These are phyloP conservation scores for Asarcornis scutulata DNA, from an alignment of 2,113 vertebrate genomes.

Conservation along the genomic window DNA sequence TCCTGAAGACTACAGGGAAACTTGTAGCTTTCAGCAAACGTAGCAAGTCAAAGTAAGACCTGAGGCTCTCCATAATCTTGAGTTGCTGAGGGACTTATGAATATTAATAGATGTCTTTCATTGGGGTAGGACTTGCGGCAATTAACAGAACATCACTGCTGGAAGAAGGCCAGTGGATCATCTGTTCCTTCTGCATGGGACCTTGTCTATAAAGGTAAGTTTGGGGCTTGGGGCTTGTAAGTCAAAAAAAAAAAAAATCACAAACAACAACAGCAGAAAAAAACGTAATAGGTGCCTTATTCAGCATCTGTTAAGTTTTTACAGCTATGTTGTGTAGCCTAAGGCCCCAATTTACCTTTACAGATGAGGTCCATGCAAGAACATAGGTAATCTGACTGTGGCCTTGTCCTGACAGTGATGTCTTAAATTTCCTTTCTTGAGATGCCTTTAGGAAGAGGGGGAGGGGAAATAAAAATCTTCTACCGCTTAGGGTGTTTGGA, in stretches of 20 bases:
- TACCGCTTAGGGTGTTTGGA: neutral
- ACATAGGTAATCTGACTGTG: conserved; percentile 53
- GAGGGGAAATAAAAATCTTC: conserved; percentile 9
- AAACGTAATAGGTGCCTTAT: conserved; percentile 72
- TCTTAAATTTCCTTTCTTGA: conserved; percentile 38
- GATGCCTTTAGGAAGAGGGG: conserved; percentile 53
- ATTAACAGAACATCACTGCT: conserved; percentile 69
- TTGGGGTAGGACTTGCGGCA: conserved; percentile 71
- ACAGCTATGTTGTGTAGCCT: conserved; percentile 60
- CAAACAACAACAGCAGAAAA: conserved; percentile 55
- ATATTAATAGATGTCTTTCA: conserved; percentile 74
- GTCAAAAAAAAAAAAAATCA: neutral
- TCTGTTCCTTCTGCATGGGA: conserved; percentile 68
- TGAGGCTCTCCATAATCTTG: conserved; percentile 24
- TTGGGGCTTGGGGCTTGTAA: conserved; percentile 66
- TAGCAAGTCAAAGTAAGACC: conserved; percentile 30
- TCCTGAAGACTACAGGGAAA: neutral
- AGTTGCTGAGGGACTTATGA: conserved; percentile 37
- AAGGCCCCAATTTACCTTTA: conserved; percentile 73
- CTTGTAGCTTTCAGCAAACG: neutral
- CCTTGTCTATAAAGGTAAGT: conserved; percentile 76
- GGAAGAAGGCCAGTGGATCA: conserved; percentile 67
- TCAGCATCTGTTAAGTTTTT: conserved; percentile 75
- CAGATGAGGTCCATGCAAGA: conserved; percentile 73
- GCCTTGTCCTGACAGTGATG: conserved; percentile 62